Conservation (phyloP, 1,140 invertebrate genomes). For the Cotesia glomerata region DNA sequence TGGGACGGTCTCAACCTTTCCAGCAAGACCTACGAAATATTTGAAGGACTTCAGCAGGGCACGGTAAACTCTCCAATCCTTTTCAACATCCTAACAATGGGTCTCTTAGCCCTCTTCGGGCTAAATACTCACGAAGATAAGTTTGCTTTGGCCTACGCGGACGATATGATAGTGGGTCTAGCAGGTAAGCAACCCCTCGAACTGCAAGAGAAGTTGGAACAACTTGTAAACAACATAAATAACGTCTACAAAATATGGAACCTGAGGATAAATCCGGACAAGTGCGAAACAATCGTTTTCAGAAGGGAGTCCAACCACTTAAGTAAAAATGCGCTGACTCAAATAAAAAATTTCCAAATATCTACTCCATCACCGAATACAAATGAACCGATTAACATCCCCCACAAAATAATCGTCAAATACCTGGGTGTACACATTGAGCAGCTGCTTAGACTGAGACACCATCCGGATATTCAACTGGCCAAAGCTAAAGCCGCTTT, state of each 20-base stretch:
- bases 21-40: conserved; percentile 18
- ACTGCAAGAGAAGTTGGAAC: too few species aligned
- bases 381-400: not conserved
- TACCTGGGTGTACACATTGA: conserved; percentile 11
- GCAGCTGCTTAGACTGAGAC: not conserved
- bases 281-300: not conserved
- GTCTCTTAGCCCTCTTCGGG: too few species aligned
- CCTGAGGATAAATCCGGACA: not conserved
- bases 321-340: not conserved
- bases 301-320: too few species aligned
- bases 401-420: not conserved
- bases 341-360: not conserved
- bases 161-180: too few species aligned
- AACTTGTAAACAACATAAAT: too few species aligned
- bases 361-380: too few species aligned
- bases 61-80: conserved; percentile 28
- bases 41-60: conserved; percentile 34
- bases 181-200: too few species aligned
- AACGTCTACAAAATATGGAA: too few species aligned
- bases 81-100: conserved; percentile 36
- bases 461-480: not conserved
- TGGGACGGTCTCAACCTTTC: not conserved
- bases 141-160: too few species aligned
- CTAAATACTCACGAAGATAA: too few species aligned
- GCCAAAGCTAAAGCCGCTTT: conserved; percentile 2